Base-by-base conservation (phyloP, 2,113 vertebrate genomes). In the Megaceryle torquata region DNA sequence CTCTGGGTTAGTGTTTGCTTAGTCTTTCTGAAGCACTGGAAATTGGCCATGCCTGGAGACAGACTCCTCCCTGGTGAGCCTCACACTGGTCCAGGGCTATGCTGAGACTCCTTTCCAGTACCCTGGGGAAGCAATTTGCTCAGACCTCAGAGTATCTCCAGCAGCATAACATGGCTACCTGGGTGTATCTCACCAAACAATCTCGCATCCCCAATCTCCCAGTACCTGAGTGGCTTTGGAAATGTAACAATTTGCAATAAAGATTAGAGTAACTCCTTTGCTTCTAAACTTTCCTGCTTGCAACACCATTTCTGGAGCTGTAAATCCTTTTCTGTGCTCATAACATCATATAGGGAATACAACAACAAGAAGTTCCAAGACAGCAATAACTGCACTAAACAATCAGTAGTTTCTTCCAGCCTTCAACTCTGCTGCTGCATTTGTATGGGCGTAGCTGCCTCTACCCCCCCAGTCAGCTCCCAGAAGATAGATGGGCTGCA, bases 11-110 rank as follows among this genome's bases (percentile, higher is more conserved):
- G 35, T 61, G 85, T 80, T 96, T 91, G 75, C 88, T 89, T 53
- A 89, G 68, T 25, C 86, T 82, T 71, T 93, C 70, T 76, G 82
- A 91, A 93, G 75, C 63, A 31, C 79, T 94, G 71, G 65, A 93
- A 95, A 89, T 26, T 29, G 35, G 93, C 82, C 71, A 28, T 91
- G 67, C 85, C 78, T 82, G 19, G 57, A 97, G 74, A 79, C 26
- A 0, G 0, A 3, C 63, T 80, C 54, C 59, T 92, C 68, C n/a
- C 60, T 71, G n/a, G 50, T 50, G 65, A 75, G 31, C 69, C 61
- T 75, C 11, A 6, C 51, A 22, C 68, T 51, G 51, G 65, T 64
- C 8, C 18, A 26, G 53, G 39, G 29, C 69, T 78, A 31, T 19
- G 28, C 5, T 3, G 48, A 41, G 24, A 37, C 25, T 87, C 11